Evolutionary conservation across 2,797 vertebrate genomes (phyloP), one percentile per base, ranked within the genome.

Genomic region (Silurus lanzhouensis): DNA sequence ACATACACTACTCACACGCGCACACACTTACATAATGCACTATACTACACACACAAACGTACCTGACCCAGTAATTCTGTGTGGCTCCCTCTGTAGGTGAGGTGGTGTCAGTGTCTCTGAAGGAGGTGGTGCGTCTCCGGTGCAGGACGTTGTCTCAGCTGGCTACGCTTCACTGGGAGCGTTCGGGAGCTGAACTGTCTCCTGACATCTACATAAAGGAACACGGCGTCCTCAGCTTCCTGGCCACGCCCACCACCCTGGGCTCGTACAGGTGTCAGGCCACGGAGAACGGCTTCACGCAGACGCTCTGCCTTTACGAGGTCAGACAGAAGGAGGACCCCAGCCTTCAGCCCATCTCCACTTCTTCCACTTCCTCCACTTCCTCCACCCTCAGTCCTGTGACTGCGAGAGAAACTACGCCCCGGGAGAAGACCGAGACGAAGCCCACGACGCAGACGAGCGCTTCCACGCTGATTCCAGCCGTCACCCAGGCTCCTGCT

Each of bases 241-340:
- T 95, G 88, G 94, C 93, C 86, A 94, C 93, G 0, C 92, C 94
- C 0, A 83, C 90, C 71, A 93, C 95, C 0, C 89, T 95, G 76
- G 95, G 95, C 25, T 88, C 88, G 78, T 95, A 95, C 89, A 78
- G 91, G 48, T 96, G 95, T 83, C 83, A 93, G 87, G 92, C 94
- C 14, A 86, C 74, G 1, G 95, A 96, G 91, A 94, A 93, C 0
- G 89, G 91, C 88, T 94, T 92, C 92, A 91, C 85, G 10, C 94
- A 94, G 87, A 92, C 91, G 0, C 89, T 94, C 82, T 92, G 84
- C 10, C 72, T 92, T 48, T 95, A 94, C 82, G 90, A 92, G 0
- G 92, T 96, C 46, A 91, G 84, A 66, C 93, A 94, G 89, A 93
- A 89, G 85, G 92, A 89, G 83, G 88, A 64, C 78, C 61, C 91